Percentiles rank a stretch among this genome's conserved stretches.
Conservation (phyloP, 2,797 vertebrate species). For the Euthynnus affinis region DNA sequence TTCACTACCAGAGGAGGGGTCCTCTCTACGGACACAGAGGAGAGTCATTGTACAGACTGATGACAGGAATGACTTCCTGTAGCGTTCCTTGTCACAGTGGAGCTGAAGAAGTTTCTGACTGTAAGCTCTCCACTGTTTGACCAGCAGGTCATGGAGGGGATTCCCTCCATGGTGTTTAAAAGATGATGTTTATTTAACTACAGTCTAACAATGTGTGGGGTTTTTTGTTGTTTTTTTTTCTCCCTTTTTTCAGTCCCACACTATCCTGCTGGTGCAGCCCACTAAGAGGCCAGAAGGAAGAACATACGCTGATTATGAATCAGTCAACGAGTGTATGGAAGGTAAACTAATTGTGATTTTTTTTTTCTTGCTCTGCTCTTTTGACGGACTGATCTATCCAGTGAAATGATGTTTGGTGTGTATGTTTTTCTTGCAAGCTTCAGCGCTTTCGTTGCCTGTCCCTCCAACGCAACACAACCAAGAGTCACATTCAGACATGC, state of each 20-base stretch:
- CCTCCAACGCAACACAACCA: neutral
- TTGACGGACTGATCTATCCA: neutral
- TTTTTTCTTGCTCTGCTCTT: neutral
- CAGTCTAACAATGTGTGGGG: neutral
- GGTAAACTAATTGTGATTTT: slow-evolving; percentile 79
- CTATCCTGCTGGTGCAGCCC: slow-evolving; percentile 97
- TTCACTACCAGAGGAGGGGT: no score
- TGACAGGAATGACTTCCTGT: no score
- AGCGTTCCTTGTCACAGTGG: no score
- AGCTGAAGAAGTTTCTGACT: no score
- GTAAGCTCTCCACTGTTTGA: no score
- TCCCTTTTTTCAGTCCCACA: slow-evolving; percentile 94
- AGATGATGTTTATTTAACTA: neutral
- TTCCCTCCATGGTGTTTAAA: no score
- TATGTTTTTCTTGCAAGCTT: neutral
- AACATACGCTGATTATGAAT: slow-evolving; percentile 98
- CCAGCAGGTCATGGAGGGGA: no score
- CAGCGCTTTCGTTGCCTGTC: neutral
- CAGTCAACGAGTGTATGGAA: slow-evolving; percentile 99
- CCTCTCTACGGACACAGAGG: no score
- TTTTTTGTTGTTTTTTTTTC: no score
- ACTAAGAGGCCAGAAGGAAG: slow-evolving; percentile 98
- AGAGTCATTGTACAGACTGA: no score
- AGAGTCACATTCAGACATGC: neutral
- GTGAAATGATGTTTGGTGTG: neutral